Conservation (phyloP, 2,113 vertebrate genomes). For the Nycticebus coucang region DNA sequence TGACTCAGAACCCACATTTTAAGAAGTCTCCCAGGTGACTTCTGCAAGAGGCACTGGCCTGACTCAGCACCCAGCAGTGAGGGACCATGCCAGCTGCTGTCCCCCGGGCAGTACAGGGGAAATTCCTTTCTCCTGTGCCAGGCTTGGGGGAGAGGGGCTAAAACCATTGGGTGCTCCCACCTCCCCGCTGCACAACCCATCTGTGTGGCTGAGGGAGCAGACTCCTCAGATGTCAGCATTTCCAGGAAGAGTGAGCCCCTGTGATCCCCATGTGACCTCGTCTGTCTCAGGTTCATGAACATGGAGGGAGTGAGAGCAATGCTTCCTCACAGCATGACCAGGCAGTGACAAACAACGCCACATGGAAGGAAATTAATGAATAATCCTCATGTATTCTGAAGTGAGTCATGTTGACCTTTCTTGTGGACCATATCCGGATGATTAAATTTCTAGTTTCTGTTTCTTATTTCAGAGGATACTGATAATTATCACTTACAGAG, state of each 20-base stretch:
- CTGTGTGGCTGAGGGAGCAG: not conserved
- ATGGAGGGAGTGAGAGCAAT: not conserved
- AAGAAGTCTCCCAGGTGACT: not conserved
- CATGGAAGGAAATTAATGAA: conserved; percentile 62
- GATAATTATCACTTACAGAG: not conserved
- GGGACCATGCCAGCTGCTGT: not conserved
- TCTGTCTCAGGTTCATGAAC: not conserved
- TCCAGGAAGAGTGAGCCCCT: conserved; percentile 61
- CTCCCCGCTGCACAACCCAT: rapidly evolving
- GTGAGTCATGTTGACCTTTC: conserved; percentile 68
- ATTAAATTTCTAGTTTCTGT: conserved; percentile 29
- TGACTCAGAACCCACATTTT: not conserved
- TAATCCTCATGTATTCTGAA: conserved; percentile 22
- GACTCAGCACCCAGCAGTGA: not conserved
- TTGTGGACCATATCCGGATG: not conserved
- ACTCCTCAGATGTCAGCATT: conserved; percentile 36
- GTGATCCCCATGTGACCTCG: conserved; percentile 38
- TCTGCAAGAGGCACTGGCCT: not conserved
- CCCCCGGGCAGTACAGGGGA: rapidly evolving
- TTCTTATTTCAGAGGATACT: not conserved
- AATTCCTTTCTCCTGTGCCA: not conserved
- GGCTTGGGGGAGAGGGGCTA: not conserved
- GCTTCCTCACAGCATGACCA: conserved; percentile 41
- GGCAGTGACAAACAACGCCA: conserved; percentile 30
- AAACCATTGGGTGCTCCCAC: not conserved